These are phyloP conservation scores for Darwinula stevensoni DNA, from an alignment of 2,888 invertebrate species.

Conservation along the genomic window DNA sequence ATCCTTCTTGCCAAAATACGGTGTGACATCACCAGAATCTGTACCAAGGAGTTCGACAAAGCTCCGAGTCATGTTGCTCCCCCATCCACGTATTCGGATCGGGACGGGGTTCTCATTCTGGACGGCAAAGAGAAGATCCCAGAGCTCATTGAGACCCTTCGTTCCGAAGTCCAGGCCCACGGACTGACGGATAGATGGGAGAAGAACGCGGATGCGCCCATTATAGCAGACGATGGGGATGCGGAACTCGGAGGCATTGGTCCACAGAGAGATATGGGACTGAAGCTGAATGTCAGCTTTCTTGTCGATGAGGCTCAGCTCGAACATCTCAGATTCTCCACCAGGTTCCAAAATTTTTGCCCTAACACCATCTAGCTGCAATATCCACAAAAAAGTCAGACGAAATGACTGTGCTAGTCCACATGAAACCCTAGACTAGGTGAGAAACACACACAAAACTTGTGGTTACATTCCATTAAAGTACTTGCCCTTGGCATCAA, in stretches of 20 bases:
- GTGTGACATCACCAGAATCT: conserved; percentile 14
- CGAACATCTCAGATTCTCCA: conserved; percentile 25
- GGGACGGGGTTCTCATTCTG: conserved; percentile 43
- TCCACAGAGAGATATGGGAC: conserved; percentile 30
- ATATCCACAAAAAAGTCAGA: too few relatives aligned
- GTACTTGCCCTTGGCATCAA: too few relatives aligned
- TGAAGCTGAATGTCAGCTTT: conserved; percentile 25
- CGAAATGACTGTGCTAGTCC: too few relatives aligned
- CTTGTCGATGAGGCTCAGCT: conserved; percentile 24
- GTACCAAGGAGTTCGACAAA: conserved; percentile 22
- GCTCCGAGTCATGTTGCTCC: conserved; percentile 26
- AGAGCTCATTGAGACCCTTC: conserved; percentile 23
- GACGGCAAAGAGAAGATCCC: conserved; percentile 36
- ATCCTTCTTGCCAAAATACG: conserved; percentile 15
- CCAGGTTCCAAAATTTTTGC: conserved; percentile 27
- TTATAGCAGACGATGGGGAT: conserved; percentile 40
- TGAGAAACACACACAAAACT: too few relatives aligned
- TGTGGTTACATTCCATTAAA: too few relatives aligned
- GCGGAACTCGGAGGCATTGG: conserved; percentile 37
- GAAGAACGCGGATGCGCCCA: conserved; percentile 17
- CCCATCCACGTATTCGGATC: conserved; percentile 28
- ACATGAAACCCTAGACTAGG: too few relatives aligned
- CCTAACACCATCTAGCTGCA: conserved; percentile 27
- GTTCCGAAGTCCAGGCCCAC: conserved; percentile 24
- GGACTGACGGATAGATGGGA: too few relatives aligned